Conservation (phyloP, 2,113 vertebrate genomes). For the Salvator merianae region DNA sequence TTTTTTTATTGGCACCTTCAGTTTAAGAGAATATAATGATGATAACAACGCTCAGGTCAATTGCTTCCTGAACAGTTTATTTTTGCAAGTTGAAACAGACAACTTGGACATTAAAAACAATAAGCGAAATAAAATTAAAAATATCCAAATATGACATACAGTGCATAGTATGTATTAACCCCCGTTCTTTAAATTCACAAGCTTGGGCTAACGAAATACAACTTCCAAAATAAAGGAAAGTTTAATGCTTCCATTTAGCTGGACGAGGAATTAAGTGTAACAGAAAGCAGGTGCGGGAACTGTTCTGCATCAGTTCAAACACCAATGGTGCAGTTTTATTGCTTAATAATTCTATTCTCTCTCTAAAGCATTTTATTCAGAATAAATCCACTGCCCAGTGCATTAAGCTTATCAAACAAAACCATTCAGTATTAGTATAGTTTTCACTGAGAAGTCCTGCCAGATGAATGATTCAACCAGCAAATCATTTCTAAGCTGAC, state of each 20-base stretch:
- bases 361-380: neutral
- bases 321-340: neutral
- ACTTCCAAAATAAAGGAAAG: conserved; percentile 32
- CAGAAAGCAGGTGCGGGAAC: neutral
- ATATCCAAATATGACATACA: neutral
- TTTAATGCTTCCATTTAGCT: conserved; percentile 8
- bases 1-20: too few relatives aligned
- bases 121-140: neutral
- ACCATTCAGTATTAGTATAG: too few relatives aligned
- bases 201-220: neutral
- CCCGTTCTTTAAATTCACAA: neutral
- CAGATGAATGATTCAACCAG: too few relatives aligned
- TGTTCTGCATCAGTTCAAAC: neutral
- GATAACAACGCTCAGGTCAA: neutral
- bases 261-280: conserved; percentile 19
- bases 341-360: neutral
- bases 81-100: neutral
- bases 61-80: neutral
- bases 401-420: neutral
- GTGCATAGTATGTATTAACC: neutral
- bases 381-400: neutral
- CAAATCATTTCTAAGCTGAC: too few relatives aligned
- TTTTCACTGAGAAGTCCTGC: too few relatives aligned
- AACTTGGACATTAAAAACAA: neutral
- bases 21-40: neutral